A percentile compares a stretch with the other conserved stretches of the same genome.
phyloP scores from a whole-genome alignment of 2,797 vertebrate genomes.

The Zalophus californianus region DNA sequence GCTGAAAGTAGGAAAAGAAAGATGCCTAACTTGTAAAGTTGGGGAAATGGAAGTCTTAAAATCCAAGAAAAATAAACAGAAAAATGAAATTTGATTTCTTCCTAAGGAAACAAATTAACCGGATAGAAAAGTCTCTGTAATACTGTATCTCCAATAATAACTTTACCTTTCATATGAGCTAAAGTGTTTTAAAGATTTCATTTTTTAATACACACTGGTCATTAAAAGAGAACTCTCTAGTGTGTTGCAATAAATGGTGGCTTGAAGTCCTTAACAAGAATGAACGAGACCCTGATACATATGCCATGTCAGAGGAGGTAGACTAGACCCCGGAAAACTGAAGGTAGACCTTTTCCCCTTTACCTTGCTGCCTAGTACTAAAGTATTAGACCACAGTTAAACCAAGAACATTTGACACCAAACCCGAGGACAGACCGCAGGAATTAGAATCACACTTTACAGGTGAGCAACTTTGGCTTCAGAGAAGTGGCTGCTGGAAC shows the following conservation, averaged over 20 bases:
- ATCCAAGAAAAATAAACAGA: conserved; percentile 26
- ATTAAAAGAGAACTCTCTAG: not conserved
- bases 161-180: not conserved
- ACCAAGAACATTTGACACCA: not conserved
- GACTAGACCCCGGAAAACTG: not conserved
- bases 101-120: conserved; percentile 14
- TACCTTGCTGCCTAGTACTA: not conserved
- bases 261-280: not conserved
- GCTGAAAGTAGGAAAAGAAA: conserved; percentile 51
- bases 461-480: conserved; percentile 15
- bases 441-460: not conserved
- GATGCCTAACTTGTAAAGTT: conserved; percentile 4
- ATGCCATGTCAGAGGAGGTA: not conserved
- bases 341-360: not conserved
- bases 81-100: conserved; percentile 29
- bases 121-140: not conserved
- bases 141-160: not conserved
- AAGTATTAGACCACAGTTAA: not conserved
- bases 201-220: not conserved
- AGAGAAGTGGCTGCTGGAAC: not conserved
- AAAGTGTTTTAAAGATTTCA: not conserved
- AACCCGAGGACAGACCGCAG: not conserved
- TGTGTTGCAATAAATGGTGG: not conserved
- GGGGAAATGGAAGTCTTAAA: conserved; percentile 37
- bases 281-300: not conserved